Percentiles rank a stretch among this genome's conserved stretches.
Evolutionary conservation across 2,888 invertebrate genomes (phyloP).

Genomic region (Philereme vetulata): DNA sequence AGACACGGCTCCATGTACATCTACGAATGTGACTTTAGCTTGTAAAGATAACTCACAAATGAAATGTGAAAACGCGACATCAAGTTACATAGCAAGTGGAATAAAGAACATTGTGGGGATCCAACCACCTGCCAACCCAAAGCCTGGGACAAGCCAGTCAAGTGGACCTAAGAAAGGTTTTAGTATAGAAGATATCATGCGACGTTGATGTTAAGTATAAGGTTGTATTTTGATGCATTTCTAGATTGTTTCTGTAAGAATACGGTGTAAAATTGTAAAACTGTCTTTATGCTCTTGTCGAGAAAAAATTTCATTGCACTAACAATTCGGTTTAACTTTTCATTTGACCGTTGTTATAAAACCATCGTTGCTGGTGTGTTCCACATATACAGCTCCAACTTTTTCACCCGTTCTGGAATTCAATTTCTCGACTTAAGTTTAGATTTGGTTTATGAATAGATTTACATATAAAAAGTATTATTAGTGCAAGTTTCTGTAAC

Average conservation of each 20-base stretch:
- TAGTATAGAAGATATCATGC: constrained; percentile 96
- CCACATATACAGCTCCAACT: background rate
- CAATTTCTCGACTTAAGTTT: constrained; percentile 22
- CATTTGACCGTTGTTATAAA: no score
- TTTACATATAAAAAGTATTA: constrained; percentile 70
- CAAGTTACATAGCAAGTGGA: constrained; percentile 73
- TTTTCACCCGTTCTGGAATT: constrained; percentile 7
- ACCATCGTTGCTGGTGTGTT: no score
- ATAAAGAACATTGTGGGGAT: constrained; percentile 81
- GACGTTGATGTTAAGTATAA: constrained; percentile 72
- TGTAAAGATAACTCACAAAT: constrained; percentile 60
- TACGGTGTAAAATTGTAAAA: background rate
- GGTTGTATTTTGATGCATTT: constrained; percentile 42
- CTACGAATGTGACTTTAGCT: constrained; percentile 69
- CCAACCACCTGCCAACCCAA: constrained; percentile 73
- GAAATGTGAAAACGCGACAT: constrained; percentile 60
- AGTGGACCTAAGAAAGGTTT: constrained; percentile 91
- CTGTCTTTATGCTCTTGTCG: background rate
- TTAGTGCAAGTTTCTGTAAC: constrained; percentile 65
- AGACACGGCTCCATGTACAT: constrained; percentile 67
- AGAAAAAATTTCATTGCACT: background rate
- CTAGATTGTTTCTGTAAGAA: constrained; percentile 32
- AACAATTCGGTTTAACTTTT: no score
- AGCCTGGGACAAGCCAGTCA: constrained; percentile 82
- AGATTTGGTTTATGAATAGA: constrained; percentile 44